A percentile compares a stretch with the other conserved stretches of the same genome.
phyloP scores from a whole-genome alignment of 2,888 invertebrate genomes.

The Euclidia mi region DNA sequence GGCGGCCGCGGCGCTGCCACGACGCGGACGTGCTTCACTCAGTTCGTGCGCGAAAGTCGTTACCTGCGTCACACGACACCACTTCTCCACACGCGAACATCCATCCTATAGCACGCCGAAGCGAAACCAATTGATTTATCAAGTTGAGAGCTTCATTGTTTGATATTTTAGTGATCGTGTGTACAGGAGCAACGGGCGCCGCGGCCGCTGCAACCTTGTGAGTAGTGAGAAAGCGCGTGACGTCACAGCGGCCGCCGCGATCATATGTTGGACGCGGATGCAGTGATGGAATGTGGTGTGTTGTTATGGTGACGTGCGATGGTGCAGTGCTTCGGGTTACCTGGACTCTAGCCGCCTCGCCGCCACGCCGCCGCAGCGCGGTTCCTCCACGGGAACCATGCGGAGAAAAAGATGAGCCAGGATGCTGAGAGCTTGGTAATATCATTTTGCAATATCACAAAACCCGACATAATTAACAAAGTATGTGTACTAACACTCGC shows the following conservation, averaged over 20 bases:
- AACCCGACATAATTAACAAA: slow-evolving; percentile 10
- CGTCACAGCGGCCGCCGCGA: slow-evolving; percentile 85
- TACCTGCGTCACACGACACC: slow-evolving; percentile 85
- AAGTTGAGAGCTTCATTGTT: slow-evolving; percentile 63
- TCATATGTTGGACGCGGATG: slow-evolving; percentile 90
- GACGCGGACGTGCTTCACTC: slow-evolving; percentile 89
- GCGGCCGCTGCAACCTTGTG: slow-evolving; percentile 76
- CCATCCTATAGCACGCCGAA: slow-evolving; percentile 65
- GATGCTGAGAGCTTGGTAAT: slow-evolving; percentile 93
- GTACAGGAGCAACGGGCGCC: slow-evolving; percentile 55
- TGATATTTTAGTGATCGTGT: slow-evolving; percentile 59
- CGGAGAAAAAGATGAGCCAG: slow-evolving; percentile 92
- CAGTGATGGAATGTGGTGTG: slow-evolving; percentile 89
- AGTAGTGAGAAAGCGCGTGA: slow-evolving; percentile 86
- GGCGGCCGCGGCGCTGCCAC: slow-evolving; percentile 76
- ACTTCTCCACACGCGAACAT: slow-evolving; percentile 83
- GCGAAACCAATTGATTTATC: slow-evolving; percentile 72
- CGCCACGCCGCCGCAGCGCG: slow-evolving; percentile 81
- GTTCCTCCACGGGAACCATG: slow-evolving; percentile 89
- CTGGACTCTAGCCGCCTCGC: slow-evolving; percentile 75
- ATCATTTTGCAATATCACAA: slow-evolving; percentile 75
- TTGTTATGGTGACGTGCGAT: slow-evolving; percentile 86
- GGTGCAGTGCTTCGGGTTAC: slow-evolving; percentile 79
- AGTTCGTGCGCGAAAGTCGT: slow-evolving; percentile 90
- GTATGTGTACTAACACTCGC: neutral